phyloP scores from a whole-genome alignment of 1,140 invertebrate species.

The Lethrus apterus region DNA sequence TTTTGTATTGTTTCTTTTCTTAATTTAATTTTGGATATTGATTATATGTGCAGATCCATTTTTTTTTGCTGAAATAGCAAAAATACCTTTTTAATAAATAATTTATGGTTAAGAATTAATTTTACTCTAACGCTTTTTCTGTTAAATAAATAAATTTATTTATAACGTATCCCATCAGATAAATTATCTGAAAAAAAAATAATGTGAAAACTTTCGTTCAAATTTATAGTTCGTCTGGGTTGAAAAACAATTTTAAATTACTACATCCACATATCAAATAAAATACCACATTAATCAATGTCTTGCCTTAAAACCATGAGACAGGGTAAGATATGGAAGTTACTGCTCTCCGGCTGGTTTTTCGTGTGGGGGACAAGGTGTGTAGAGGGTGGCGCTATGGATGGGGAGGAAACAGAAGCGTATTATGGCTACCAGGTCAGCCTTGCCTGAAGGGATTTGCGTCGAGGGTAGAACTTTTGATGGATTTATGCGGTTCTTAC shows the following conservation, averaged over 20 bases:
- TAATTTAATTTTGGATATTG: no score
- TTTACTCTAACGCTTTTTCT: no score
- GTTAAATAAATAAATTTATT: no score
- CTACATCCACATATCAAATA: slow-evolving; percentile 20
- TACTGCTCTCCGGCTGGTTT: slow-evolving; percentile 16
- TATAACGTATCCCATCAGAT: no score
- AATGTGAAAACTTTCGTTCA: no score
- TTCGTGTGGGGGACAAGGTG: slow-evolving; percentile 3
- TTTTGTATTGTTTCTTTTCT: no score
- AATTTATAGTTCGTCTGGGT: slow-evolving; percentile 8
- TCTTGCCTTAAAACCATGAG: slow-evolving; percentile 13
- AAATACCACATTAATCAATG: slow-evolving; percentile 26
- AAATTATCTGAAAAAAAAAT: no score
- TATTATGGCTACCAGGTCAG: slow-evolving; percentile 34
- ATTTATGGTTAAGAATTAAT: no score
- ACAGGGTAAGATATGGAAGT: slow-evolving; percentile 17
- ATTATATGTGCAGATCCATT: no score
- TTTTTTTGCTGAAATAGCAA: no score
- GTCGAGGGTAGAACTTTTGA: slow-evolving; percentile 17
- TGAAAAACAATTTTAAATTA: slow-evolving; percentile 10
- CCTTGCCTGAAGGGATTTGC: slow-evolving; percentile 24
- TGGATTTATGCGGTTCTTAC: slow-evolving; percentile 16
- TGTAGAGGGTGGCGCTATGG: slow-evolving; percentile 4
- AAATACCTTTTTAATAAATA: no score
- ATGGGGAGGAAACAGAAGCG: slow-evolving; percentile 22